These are phyloP conservation scores for Anseranas semipalmata DNA, from an alignment of 2,113 vertebrate genomes.

Conservation along the genomic window DNA sequence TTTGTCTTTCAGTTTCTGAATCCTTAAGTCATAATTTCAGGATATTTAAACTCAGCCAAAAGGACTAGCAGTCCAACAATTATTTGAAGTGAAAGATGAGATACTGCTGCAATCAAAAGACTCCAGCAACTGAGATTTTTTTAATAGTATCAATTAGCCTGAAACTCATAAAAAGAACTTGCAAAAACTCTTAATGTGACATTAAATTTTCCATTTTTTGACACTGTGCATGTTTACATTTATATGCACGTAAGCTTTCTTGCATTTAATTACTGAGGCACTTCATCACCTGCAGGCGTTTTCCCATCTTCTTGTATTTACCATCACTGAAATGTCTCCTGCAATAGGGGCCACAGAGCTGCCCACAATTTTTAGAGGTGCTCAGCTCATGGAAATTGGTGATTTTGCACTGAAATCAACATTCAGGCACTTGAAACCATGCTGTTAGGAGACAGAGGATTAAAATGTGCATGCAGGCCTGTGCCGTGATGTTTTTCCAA, in stretches of 20 bases:
- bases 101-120: not conserved
- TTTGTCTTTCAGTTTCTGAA: not conserved
- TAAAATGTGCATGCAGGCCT: not conserved
- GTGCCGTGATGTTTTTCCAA: not conserved
- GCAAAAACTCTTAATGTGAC: not conserved
- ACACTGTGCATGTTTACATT: not conserved
- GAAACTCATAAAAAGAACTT: not conserved
- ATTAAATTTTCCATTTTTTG: not conserved
- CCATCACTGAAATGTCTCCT: not conserved
- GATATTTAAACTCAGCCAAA: not conserved
- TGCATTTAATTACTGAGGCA: not conserved
- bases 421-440: not conserved
- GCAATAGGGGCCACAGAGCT: not conserved
- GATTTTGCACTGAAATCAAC: not conserved
- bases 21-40: not conserved
- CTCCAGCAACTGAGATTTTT: not conserved
- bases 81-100: constrained; percentile 12
- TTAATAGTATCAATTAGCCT: not conserved
- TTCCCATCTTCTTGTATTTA: not conserved
- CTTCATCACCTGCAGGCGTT: not conserved
- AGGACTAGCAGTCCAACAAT: not conserved
- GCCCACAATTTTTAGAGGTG: not conserved
- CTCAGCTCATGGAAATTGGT: not conserved
- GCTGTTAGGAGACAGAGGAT: not conserved
- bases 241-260: not conserved